Conservation (phyloP, 2,888 invertebrate genomes). For the Stictocephala bisonia region DNA sequence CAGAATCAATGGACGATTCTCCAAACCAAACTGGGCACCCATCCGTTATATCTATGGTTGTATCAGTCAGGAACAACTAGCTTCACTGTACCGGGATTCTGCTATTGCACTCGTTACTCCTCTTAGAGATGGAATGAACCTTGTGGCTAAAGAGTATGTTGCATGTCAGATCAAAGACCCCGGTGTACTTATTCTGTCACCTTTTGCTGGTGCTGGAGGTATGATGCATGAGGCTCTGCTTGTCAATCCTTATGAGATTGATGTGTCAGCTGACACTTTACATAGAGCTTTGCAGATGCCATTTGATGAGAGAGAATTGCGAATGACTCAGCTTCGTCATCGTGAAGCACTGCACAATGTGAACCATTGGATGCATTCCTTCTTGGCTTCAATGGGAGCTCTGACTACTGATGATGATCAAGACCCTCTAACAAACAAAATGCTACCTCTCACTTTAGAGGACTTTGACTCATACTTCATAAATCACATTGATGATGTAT, state of each 20-base stretch:
- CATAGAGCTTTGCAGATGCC: conserved; percentile 65
- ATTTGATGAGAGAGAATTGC: conserved; percentile 63
- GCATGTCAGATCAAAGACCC: conserved; percentile 65
- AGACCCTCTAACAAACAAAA: conserved; percentile 60
- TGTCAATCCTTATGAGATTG: conserved; percentile 65
- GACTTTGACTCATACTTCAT: conserved; percentile 63
- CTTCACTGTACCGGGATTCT: conserved; percentile 65
- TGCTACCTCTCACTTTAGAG: conserved; percentile 63
- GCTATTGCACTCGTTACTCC: conserved; percentile 65
- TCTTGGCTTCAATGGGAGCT: conserved; percentile 63
- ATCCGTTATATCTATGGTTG: conserved; percentile 66
- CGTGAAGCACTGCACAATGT: conserved; percentile 64
- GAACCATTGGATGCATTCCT: conserved; percentile 64
- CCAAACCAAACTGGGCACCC: conserved; percentile 65
- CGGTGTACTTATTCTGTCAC: conserved; percentile 65
- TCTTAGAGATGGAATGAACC: conserved; percentile 66
- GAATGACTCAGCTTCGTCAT: conserved; percentile 64
- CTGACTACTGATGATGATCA: conserved; percentile 60
- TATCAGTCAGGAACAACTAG: conserved; percentile 64
- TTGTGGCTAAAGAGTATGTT: conserved; percentile 66
- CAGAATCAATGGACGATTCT: conserved; percentile 65
- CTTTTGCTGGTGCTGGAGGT: conserved; percentile 65
- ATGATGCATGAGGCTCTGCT: conserved; percentile 65
- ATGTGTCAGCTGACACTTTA: conserved; percentile 64
- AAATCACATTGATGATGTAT: conserved; percentile 62